Evolutionary conservation across 2,888 invertebrate species (phyloP).

Genomic region (Anaspis maculata): DNA sequence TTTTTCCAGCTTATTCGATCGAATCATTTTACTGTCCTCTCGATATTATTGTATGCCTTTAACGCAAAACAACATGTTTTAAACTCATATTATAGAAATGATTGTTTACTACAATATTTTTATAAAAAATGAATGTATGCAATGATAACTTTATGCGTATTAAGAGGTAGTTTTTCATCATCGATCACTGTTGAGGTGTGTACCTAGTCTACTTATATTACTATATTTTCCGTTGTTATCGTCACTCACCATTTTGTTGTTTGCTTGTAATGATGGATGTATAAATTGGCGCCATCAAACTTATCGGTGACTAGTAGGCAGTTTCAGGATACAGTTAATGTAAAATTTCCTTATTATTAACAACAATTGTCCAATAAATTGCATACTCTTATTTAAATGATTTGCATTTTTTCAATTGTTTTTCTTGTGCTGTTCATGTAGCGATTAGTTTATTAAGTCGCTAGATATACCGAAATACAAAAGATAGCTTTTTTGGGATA

Average conservation of each 20-base stretch:
- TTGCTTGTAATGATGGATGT: constrained; percentile 8
- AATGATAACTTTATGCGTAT: too few species aligned
- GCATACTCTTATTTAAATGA: constrained; percentile 16
- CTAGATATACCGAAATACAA: too few species aligned
- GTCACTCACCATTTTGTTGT: constrained; percentile 11
- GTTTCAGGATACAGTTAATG: constrained; percentile 12
- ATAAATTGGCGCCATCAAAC: constrained; percentile 15
- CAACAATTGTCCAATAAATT: constrained; percentile 17
- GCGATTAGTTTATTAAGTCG: neutral
- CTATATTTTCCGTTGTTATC: too few species aligned
- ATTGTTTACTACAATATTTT: constrained; percentile 17
- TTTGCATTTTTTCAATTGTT: too few species aligned
- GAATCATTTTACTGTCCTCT: constrained; percentile 5
- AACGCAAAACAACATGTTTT: constrained; percentile 10
- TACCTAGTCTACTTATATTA: too few species aligned
- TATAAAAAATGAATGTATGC: constrained; percentile 17
- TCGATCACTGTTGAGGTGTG: too few species aligned
- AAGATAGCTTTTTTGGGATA: too few species aligned
- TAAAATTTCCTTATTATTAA: constrained; percentile 13
- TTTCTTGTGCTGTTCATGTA: too few species aligned
- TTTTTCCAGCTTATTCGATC: constrained; percentile 2
- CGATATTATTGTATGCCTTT: constrained; percentile 10
- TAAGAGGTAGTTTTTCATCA: constrained; percentile 9
- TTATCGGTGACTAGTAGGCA: constrained; percentile 9
- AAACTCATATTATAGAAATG: constrained; percentile 12